Evolutionary conservation across 2,888 invertebrate species (phyloP), one percentile per base, ranked within the genome.

Genomic region (Microctonus brassicae): DNA sequence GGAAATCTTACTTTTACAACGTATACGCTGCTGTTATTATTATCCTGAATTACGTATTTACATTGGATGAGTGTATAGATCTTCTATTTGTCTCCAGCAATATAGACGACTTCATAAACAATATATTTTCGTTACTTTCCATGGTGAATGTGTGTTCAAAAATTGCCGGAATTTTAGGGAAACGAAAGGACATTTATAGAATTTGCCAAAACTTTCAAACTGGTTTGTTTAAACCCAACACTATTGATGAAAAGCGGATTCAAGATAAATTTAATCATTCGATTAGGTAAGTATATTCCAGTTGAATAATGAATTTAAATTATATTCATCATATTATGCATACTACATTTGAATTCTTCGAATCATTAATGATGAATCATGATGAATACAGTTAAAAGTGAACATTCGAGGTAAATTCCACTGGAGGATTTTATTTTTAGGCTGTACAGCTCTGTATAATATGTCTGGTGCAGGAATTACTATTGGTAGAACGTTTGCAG

Each of bases 61-160:
- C 69, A 0, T 0, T 75, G 3, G 73, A 67, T 1, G 73, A 78
- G 67, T 26, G 76, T 3, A 2, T 81, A 0, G 75, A 78, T 10
- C 52, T 79, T 3, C 24, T 75, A 2, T 34, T 60, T 63, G 67
- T 61, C 6, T 68, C 71, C 1, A 65, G 71, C 0, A 72, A 64
- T 17, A 24, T 70, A 2, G 70, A 75, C 2, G 75, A 80, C 1
- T 75, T 81, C n/a, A 70, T 75, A 0, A 76, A 77, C 7, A 77
- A 75, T 55, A 63, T 76, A 0, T 80, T 75, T 29, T 61, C 80
- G 36, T 52, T 79, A 1, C n/a, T 80, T 1, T 62, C 76, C 3
- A 71, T 76, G 62, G 6, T 77, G 0, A 47, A 72, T 1, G 67
- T 42, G 5, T 75, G 73, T 24, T 74, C 58, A 11, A 82, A 81